phyloP scores from a whole-genome alignment of 2,888 invertebrate species.

The Cyclophora albipunctata region DNA sequence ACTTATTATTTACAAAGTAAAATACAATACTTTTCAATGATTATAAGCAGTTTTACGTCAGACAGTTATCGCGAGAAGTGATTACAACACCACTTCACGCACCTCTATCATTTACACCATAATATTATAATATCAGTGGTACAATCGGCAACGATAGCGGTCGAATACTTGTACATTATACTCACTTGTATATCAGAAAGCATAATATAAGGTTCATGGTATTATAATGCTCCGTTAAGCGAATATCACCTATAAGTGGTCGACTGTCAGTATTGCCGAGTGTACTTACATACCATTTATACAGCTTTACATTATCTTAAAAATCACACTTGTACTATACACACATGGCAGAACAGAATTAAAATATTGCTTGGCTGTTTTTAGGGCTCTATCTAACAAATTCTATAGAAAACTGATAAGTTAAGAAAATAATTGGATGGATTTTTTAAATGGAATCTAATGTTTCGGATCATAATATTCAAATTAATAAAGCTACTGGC shows the following conservation, averaged over 20 bases:
- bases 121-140: no score
- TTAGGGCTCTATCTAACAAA: background rate
- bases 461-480: no score
- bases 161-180: no score
- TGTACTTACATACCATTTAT: no score
- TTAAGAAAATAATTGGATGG: background rate
- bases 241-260: no score
- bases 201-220: no score
- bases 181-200: no score
- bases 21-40: conserved; percentile 5
- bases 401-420: background rate
- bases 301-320: conserved; percentile 19
- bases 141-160: no score
- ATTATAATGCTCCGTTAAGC: no score
- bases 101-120: conserved; percentile 19
- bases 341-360: conserved; percentile 55
- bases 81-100: conserved; percentile 65
- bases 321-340: conserved; percentile 63
- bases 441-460: no score
- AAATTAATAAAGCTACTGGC: no score
- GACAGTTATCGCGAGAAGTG: conserved; percentile 42
- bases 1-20: conserved; percentile 21
- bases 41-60: conserved; percentile 42
- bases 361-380: background rate
- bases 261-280: no score